Conservation (phyloP, 2,113 vertebrate species). For the Megatriorchis doriae region DNA sequence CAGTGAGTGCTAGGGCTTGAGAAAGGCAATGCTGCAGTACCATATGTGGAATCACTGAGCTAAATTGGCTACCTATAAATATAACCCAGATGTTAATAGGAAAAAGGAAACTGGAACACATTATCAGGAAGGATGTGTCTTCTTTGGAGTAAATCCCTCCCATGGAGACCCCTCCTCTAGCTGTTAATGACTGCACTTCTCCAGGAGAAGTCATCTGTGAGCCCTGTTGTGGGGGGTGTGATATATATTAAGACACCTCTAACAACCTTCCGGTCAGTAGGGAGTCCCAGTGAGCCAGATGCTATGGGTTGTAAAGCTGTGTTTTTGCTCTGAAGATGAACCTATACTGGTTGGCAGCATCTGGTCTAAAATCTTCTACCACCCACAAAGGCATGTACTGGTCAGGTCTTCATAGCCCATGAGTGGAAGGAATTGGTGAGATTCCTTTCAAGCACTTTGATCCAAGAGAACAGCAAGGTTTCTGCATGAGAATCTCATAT, state of each 20-base stretch:
- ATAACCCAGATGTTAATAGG: slow-evolving; percentile 3
- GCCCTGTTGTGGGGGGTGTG: neutral
- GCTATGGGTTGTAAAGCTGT: neutral
- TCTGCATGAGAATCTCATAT: neutral
- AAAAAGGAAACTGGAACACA: neutral
- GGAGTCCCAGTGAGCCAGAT: neutral
- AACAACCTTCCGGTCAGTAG: neutral
- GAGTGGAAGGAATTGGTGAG: neutral
- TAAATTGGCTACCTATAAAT: slow-evolving; percentile 22
- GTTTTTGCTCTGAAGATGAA: neutral
- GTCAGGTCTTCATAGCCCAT: neutral
- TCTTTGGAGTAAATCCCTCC: neutral
- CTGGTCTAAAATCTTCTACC: neutral
- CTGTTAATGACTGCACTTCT: neutral
- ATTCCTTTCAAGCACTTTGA: neutral
- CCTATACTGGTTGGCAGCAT: neutral
- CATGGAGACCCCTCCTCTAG: neutral
- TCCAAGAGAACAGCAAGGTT: neutral
- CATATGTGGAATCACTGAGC: neutral
- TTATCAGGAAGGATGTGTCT: slow-evolving; percentile 29
- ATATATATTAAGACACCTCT: neutral
- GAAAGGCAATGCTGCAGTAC: neutral
- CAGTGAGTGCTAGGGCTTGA: neutral
- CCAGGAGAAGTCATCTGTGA: neutral
- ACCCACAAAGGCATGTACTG: neutral